These are phyloP conservation scores for Torymus aiolomorphi DNA, from an alignment of 2,888 invertebrate species.

Conservation along the genomic window DNA sequence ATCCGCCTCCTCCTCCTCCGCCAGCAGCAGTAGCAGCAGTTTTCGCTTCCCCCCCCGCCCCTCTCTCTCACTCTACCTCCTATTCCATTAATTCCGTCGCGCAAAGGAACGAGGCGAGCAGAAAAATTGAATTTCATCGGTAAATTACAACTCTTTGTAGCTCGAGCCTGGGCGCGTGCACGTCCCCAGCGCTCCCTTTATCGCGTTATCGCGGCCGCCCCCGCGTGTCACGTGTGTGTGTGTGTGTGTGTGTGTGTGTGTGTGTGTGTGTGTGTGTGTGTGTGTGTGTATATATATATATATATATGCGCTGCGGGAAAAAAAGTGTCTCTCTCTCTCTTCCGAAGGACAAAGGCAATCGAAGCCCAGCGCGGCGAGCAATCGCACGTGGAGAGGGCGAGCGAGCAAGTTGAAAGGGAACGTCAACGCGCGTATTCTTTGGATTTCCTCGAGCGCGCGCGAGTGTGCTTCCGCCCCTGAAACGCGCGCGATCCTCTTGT, in stretches of 20 bases:
- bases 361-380: constrained; percentile 1
- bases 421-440: constrained; percentile 50
- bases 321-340: neutral
- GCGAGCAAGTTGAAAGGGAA: constrained; percentile 46
- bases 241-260: too few relatives aligned
- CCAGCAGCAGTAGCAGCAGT: too few relatives aligned
- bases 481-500: constrained; percentile 46
- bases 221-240: too few relatives aligned
- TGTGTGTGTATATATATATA: too few relatives aligned
- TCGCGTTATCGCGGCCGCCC: too few relatives aligned
- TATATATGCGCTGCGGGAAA: neutral
- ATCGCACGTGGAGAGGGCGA: constrained; percentile 11
- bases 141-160: constrained; percentile 55
- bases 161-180: neutral
- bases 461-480: constrained; percentile 19
- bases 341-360: constrained; percentile 52
- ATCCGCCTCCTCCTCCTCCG: neutral
- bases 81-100: constrained; percentile 52
- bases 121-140: constrained; percentile 57
- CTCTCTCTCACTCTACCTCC: neutral
- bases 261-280: too few relatives aligned
- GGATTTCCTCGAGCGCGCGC: constrained; percentile 45
- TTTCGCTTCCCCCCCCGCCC: neutral
- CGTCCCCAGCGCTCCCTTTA: too few relatives aligned
- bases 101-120: constrained; percentile 47